Base-by-base conservation (phyloP, 1,140 invertebrate species). In the Papilio polytes region DNA sequence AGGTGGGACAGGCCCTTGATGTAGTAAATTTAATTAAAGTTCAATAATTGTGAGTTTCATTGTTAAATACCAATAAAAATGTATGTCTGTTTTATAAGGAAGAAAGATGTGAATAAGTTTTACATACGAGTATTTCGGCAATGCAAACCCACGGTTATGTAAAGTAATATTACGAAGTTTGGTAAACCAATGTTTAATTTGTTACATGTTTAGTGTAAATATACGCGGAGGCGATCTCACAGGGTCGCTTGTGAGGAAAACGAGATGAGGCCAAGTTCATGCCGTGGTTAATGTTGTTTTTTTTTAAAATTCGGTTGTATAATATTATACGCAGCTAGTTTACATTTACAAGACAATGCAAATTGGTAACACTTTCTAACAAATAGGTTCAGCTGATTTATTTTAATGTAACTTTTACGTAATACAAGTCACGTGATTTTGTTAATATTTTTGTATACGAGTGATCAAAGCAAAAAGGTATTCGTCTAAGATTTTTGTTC, bases 281-380 rank as follows among this genome's bases (percentile, higher is more conserved):
- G 59, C 26, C 59, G 59, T 26, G 59, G 59, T 26, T 22, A 26
- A 63, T 26, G 12, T n/a, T n/a, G 20, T 26, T 63, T 63, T 63
- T 63, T 63, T 22, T 22, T 2, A 2, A 12, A 12, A 3, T 48
- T 48, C 46, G 13, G 15, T 15, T 48, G 46, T 56, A n/a, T 56
- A 7, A n/a, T n/a, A 6, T 36, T 12, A 26, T 13, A 9, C 26
- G 59, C 22, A 26, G 59, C 22, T 6, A 13, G 59, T 41, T 41
- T 41, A 41, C 36, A 63, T 63, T 13, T 26, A 22, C 26, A 20
- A 56, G 53, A 56, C 53, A 56, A 56, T 56, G 18, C 53, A 56
- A 53, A 53, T 56, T 56, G 53, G 13, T 56, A 56, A 51, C n/a
- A 56, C 53, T 56, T 56, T 56, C 53, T 56, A 56, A n/a, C 15